These are phyloP conservation scores for Ophthalmolycus amberensis DNA, from an alignment of 2,113 vertebrate species.

Conservation along the genomic window DNA sequence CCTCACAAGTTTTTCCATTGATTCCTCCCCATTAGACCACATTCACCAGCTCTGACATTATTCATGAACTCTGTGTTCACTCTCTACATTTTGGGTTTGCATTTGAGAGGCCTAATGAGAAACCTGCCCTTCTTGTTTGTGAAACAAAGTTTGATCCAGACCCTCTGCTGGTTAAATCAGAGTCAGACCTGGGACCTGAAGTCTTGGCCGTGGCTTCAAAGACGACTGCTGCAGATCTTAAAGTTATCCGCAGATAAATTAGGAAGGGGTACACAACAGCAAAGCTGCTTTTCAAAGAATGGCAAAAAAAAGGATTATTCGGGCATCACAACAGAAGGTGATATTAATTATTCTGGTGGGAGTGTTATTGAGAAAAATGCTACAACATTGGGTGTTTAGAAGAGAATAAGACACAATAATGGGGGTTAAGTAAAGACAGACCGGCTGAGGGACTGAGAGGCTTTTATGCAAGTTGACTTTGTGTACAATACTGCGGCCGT, in stretches of 20 bases:
- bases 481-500: neutral
- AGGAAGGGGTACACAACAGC: conserved; percentile 58
- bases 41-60: conserved; percentile 27
- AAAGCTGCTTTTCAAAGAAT: conserved; percentile 46
- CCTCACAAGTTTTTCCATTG: conserved; percentile 26
- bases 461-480: conserved; percentile 13
- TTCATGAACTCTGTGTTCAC: conserved; percentile 30
- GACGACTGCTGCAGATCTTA: conserved; percentile 31
- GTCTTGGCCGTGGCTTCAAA: conserved; percentile 70
- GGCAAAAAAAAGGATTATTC: conserved; percentile 59
- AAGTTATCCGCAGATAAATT: conserved; percentile 59
- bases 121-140: conserved; percentile 55
- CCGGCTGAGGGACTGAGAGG: neutral
- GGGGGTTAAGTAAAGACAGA: conserved; percentile 53
- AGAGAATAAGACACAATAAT: conserved; percentile 47
- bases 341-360: conserved; percentile 59
- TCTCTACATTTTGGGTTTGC: conserved; percentile 49
- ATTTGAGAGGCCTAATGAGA: conserved; percentile 53
- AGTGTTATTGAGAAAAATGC: conserved; percentile 36
- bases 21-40: conserved; percentile 17
- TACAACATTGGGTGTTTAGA: conserved; percentile 53
- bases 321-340: conserved; percentile 52
- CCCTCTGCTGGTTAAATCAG: conserved; percentile 61
- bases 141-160: conserved; percentile 55
- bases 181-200: conserved; percentile 66